Evolutionary conservation across 2,888 invertebrate species (phyloP).

Genomic region (Leptinotarsa juncta): DNA sequence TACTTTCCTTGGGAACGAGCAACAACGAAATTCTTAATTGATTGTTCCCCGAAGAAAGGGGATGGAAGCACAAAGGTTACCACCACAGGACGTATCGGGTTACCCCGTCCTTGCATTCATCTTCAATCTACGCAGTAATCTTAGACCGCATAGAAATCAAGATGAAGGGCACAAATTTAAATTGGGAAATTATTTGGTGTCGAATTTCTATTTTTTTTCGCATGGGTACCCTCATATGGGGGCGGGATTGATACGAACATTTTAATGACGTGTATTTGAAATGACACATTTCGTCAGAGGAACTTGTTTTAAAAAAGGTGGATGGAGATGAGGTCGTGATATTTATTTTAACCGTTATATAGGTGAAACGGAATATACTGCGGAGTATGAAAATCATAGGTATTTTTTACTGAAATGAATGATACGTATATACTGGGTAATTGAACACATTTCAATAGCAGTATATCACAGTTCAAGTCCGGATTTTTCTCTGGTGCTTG

Average conservation of each 20-base stretch:
- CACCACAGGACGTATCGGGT: constrained; percentile 40
- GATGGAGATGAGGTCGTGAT: not conserved
- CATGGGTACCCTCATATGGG: constrained; percentile 25
- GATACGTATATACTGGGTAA: too few species aligned
- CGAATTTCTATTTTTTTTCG: constrained; percentile 25
- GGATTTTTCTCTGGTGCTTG: too few species aligned
- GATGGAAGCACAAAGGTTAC: constrained; percentile 36
- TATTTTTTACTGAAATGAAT: too few species aligned
- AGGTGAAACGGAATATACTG: too few species aligned
- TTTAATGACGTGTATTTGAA: constrained; percentile 22
- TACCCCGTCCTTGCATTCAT: constrained; percentile 34
- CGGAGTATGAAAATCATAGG: too few species aligned
- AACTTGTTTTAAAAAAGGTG: constrained; percentile 17
- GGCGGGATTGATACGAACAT: constrained; percentile 9
- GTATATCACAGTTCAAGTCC: too few species aligned
- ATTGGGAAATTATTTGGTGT: constrained; percentile 31
- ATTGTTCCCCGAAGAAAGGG: constrained; percentile 33
- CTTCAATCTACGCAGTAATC: constrained; percentile 26
- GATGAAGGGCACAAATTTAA: constrained; percentile 21
- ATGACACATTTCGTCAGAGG: constrained; percentile 2
- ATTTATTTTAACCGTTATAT: too few species aligned
- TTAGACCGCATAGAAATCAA: constrained; percentile 23
- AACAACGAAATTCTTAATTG: constrained; percentile 33
- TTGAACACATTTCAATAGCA: too few species aligned
- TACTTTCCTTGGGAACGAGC: constrained; percentile 29